Base-by-base conservation (phyloP, 37 sponge, comb jelly and placozoan genomes). In the Bolinopsis microptera region DNA sequence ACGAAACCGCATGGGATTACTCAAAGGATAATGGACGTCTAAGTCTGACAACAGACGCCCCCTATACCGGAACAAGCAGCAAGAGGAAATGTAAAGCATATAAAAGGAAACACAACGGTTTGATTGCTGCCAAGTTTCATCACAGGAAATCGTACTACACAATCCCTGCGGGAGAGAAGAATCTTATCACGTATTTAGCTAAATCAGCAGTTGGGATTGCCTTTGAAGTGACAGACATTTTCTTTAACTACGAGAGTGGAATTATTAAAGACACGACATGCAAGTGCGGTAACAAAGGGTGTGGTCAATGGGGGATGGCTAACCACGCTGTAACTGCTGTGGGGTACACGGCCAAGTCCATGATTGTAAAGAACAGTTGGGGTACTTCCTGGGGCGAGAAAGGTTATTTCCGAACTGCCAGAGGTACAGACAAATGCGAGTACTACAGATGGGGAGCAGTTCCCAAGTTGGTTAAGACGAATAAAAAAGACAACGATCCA, bases 161-260 rank as follows among this genome's bases (percentile, higher is more conserved):
- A 28, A 72, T 72, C 5, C n/a, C 31, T 23, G 75, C 5, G 3
- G 31, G 31, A 28, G 75, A 72, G 75, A 72, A n/a, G 2, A 28
- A n/a, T 72, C 3, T 72, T 2, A 72, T 72, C 31, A 72, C 5
- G 3, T 8, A 8, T 28, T n/a, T 72, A 72, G 5, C 75, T 2
- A 8, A 72, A 28, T 8, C 21, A 8, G 26, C 75, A 23, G 75
- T 72, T 72, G 75, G 3, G 3, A 28, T 72, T 24, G 75, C 75
- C 13, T 72, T 72, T 21, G 31, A 72, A n/a, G 75, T 72, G 75
- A 72, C 75, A n/a, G 75, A 72, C 75, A 30, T 23, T n/a, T 72
- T 72, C 31, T n/a, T n/a, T n/a, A 30, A 5, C 75, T 72, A 72
- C 75, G 31, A 72, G 26, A 72, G 31, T n/a, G 75, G 75, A 2